These are phyloP conservation scores for Apus apus DNA, from an alignment of 2,113 vertebrate genomes.

Conservation along the genomic window DNA sequence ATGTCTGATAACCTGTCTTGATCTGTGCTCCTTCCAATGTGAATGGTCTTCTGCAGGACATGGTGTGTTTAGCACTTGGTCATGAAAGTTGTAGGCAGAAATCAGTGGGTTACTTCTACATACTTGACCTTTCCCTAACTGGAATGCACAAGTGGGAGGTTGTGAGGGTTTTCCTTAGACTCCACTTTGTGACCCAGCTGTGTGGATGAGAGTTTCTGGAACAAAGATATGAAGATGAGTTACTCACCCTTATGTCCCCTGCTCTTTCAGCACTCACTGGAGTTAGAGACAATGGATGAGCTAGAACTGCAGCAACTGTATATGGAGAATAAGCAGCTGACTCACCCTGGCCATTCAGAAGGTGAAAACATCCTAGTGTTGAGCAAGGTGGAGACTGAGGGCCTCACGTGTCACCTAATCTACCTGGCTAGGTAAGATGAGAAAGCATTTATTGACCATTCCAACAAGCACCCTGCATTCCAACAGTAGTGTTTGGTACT, in stretches of 20 bases:
- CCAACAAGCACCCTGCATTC: neutral
- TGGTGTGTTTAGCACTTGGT: neutral
- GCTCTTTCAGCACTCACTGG: neutral
- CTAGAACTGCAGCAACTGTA: neutral
- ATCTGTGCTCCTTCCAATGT: neutral
- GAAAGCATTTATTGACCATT: neutral
- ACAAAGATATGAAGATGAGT: neutral
- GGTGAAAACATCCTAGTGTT: neutral
- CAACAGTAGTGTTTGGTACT: fast-evolving
- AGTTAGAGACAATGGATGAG: neutral
- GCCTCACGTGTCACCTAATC: neutral
- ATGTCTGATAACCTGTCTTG: neutral
- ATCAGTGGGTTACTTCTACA: neutral
- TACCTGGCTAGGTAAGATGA: neutral
- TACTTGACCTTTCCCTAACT: fast-evolving
- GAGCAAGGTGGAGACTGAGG: neutral
- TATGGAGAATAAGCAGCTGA: neutral
- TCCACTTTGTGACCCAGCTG: neutral
- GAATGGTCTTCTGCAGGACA: fast-evolving
- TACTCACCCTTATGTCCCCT: neutral
- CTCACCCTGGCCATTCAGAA: neutral
- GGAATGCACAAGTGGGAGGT: fast-evolving
- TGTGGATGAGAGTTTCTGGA: neutral
- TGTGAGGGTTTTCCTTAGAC: neutral
- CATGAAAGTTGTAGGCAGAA: neutral